phyloP scores from a whole-genome alignment of 2,888 invertebrate species.

The Nomada fucata region DNA sequence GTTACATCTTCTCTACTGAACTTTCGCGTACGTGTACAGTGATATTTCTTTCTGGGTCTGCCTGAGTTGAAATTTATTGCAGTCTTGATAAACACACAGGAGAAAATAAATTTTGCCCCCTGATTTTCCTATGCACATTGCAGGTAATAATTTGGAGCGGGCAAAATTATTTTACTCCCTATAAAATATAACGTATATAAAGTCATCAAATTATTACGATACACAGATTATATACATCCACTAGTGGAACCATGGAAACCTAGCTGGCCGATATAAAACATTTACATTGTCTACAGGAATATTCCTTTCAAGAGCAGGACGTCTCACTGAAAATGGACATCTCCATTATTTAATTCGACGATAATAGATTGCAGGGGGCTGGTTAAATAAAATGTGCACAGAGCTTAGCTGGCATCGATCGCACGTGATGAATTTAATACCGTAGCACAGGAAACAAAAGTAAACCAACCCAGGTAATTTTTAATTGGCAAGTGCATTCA shows the following conservation, averaged over 20 bases:
- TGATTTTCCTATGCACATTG: too few species aligned
- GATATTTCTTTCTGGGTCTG: constrained; percentile 6
- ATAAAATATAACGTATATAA: too few species aligned
- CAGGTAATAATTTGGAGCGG: too few species aligned
- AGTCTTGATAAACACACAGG: neutral
- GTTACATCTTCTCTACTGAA: constrained; percentile 11
- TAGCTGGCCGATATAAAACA: neutral
- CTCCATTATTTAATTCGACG: neutral
- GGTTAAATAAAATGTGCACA: neutral
- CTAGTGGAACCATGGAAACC: neutral
- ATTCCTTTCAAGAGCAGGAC: neutral
- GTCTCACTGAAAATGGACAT: neutral
- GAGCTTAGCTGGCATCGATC: neutral
- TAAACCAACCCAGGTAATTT: constrained; percentile 3
- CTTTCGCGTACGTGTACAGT: neutral
- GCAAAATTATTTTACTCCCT: too few species aligned
- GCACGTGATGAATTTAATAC: neutral
- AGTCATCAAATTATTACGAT: too few species aligned
- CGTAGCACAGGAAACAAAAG: neutral
- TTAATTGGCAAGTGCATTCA: constrained; percentile 32
- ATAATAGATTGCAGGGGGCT: neutral
- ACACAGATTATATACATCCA: neutral
- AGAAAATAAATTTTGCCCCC: neutral
- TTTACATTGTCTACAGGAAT: neutral
- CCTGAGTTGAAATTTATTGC: neutral